Conservation (phyloP, 2,888 invertebrate genomes). For the Hyposoter dolosus region DNA sequence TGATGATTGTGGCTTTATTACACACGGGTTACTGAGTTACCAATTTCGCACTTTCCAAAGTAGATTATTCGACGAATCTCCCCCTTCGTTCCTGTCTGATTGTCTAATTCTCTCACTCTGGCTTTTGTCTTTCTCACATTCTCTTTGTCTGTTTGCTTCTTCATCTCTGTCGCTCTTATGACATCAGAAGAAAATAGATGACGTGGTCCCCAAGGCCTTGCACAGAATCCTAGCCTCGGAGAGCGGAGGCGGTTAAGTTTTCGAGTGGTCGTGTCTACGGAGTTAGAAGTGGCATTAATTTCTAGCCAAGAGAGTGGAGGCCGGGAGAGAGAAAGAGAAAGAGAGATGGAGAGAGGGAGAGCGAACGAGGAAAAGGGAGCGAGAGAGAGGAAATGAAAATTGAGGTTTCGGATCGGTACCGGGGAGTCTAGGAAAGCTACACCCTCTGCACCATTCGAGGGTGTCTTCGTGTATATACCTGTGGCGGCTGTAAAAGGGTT, state of each 20-base stretch:
- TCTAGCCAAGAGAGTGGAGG: constrained; percentile 67
- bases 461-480: constrained; percentile 44
- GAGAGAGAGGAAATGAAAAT: constrained; percentile 56
- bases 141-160: constrained; percentile 32
- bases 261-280: constrained; percentile 77
- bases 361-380: constrained; percentile 35
- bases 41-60: constrained; percentile 46
- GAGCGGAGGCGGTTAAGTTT: constrained; percentile 75
- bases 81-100: background rate
- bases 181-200: constrained; percentile 77
- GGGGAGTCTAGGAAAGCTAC: constrained; percentile 53
- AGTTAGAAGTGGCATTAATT: constrained; percentile 80
- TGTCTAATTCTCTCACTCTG: constrained; percentile 19
- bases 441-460: constrained; percentile 24
- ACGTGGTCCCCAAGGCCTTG: constrained; percentile 74
- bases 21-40: constrained; percentile 1
- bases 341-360: constrained; percentile 36
- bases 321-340: constrained; percentile 38
- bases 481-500: constrained; percentile 44
- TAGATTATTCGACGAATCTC: constrained; percentile 28
- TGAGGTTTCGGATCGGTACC: constrained; percentile 62
- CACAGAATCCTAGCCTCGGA: constrained; percentile 54
- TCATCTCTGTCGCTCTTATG: constrained; percentile 41
- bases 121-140: constrained; percentile 34
- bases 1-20: constrained; percentile 44